Percentiles rank a stretch among this genome's conserved stretches.
Conservation (phyloP, 2,888 invertebrate genomes). For the Drosophila anceps region DNA sequence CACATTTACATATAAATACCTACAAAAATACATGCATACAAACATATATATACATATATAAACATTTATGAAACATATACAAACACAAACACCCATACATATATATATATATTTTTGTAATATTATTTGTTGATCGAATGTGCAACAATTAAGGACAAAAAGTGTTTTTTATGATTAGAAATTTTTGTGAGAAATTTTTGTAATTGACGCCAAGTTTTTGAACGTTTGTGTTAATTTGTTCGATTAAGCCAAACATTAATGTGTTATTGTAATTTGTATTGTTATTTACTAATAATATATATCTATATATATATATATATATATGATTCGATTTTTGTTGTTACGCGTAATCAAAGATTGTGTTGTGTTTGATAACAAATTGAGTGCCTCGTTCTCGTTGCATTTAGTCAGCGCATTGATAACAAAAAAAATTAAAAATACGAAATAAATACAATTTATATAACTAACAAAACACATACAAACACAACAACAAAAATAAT, state of each 20-base stretch:
- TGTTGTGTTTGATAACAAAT: slow-evolving; percentile 56
- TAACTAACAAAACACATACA: slow-evolving; percentile 15
- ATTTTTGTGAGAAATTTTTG: slow-evolving; percentile 39
- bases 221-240: slow-evolving; percentile 59
- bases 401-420: slow-evolving; percentile 60
- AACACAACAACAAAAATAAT: slow-evolving; percentile 16
- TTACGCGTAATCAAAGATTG: slow-evolving; percentile 52
- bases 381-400: slow-evolving; percentile 77
- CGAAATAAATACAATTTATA: slow-evolving; percentile 17
- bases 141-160: slow-evolving; percentile 61
- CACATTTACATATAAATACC: slow-evolving; percentile 12
- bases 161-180: slow-evolving; percentile 58
- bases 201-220: slow-evolving; percentile 62
- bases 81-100: slow-evolving; percentile 18
- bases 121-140: slow-evolving; percentile 68
- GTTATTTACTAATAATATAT: slow-evolving; percentile 76
- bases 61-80: slow-evolving; percentile 35
- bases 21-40: slow-evolving; percentile 12
- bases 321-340: slow-evolving; percentile 53
- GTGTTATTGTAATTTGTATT: slow-evolving; percentile 79
- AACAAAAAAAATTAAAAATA: slow-evolving; percentile 43
- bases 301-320: slow-evolving; percentile 31
- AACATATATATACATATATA: slow-evolving; percentile 38
- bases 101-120: slow-evolving; percentile 71
- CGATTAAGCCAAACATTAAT: slow-evolving; percentile 79